Base-by-base conservation (phyloP, 2,888 invertebrate genomes). In the Agrotis exclamationis region DNA sequence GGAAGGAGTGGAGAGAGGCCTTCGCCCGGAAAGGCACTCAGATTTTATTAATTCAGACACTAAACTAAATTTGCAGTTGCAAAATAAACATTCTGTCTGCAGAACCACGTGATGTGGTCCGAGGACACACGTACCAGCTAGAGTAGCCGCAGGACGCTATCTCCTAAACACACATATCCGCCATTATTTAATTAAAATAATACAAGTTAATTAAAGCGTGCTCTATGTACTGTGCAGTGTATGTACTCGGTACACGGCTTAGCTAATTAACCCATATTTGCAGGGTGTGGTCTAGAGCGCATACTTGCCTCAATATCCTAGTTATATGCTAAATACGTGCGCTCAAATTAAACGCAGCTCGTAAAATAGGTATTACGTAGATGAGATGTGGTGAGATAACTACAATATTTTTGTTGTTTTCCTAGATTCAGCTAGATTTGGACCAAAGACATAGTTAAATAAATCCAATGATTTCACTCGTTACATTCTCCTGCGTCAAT, bases 171-270 rank as follows among this genome's bases (percentile, higher is more conserved):
- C 71, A 76, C 76, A 79, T 68, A 51, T 44, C 67, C 24, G 24
- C 53, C 64, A 80, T 80, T 80, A 79, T 80, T 73, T 79, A 77
- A 79, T 80, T 79, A 79, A 77, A 79, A 73, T 79, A 80, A 76
- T 73, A 72, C 68, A 39, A 65, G 73, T 80, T 80, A 79, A 76
- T 79, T 67, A 80, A 80, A 76, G 58, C 80, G 9, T 63, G 64
- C 80, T 57, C 64, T 60, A 72, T 47, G 76, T 80, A 53, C 47
- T 64, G 18, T 47, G 76, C 76, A 53, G 47, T 64, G 18, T 51
- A 58, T 57, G 68, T 65, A 28, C 54, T 64, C 28, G 28, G 57
- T 54, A 67, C 57, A 67, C 66, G 59, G 62, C 74, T 81, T 77
- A 80, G 74, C 74, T 77, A 80, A 80, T 80, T 80, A 80, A 70